Base-by-base conservation (phyloP, 2,888 invertebrate genomes). In the Brachyptera risi region DNA sequence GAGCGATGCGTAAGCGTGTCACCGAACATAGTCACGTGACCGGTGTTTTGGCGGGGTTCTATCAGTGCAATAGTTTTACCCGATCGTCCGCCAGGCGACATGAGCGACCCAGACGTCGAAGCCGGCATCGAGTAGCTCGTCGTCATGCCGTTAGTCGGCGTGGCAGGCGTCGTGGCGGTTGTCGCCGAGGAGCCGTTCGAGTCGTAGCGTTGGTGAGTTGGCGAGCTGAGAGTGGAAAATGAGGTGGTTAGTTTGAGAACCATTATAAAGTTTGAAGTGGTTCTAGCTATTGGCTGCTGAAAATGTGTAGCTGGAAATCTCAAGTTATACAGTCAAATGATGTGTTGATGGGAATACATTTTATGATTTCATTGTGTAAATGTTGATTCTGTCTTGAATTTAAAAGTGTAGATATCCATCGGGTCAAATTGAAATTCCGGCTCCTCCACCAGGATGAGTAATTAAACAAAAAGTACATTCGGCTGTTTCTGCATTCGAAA, bases 21-120 rank as follows among this genome's bases (percentile, higher is more conserved):
- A 27, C 87, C 87, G 68, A 88, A 88, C 87, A 87, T 87, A 71
- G 87, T 62, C 38, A 63, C 38, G n/a, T n/a, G n/a, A n/a, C n/a
- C n/a, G 56, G 42, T 42, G 37, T 59, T 9, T 65, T 42, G 49
- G 49, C 60, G 60, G 51, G 54, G 19, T 15, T 54, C 54, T 35
- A 51, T 37, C 21, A 57, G 49, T 35, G 61, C 59, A 40, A 37
- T 47, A 1, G 61, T 31, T 65, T 63, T 65, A 63, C 63, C 63
- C 49, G 60, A 38, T 35, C 49, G 31, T 24, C 47, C 40, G 47
- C 59, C 50, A 13, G 51, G 62, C 37, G 51, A 42, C 58, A 37
- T 35, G 23, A 49, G 15, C n/a, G 27, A 9, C 9, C 57, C 19
- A 40, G 21, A 13, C 23, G n/a, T 26, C 7, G 7, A n/a, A 3